Conservation (phyloP, 2,888 invertebrate genomes). For the Eubasilissa splendida region DNA sequence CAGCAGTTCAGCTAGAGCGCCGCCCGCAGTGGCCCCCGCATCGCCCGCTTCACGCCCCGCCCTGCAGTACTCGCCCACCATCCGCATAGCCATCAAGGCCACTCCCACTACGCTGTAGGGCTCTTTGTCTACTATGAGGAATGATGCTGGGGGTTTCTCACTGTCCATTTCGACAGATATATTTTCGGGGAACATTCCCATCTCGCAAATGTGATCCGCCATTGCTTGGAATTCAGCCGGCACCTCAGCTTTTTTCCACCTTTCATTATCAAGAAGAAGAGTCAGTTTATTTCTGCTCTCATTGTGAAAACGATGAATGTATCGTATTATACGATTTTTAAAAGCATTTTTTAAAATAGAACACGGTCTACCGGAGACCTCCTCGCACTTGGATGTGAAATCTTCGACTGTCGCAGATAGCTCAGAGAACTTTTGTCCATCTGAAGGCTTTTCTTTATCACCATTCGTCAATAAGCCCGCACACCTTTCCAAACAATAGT, state of each 20-base stretch:
- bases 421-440: constrained; percentile 82
- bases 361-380: constrained; percentile 82
- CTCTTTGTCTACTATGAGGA: constrained; percentile 78
- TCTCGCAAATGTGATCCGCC: constrained; percentile 79
- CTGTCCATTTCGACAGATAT: constrained; percentile 61
- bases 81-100: constrained; percentile 89
- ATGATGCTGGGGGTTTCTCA: constrained; percentile 71
- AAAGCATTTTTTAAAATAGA: constrained; percentile 87
- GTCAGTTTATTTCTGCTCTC: constrained; percentile 90
- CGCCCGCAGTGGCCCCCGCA: constrained; percentile 72
- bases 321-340: constrained; percentile 91
- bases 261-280: constrained; percentile 88
- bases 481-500: constrained; percentile 93
- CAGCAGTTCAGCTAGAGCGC: constrained; percentile 90
- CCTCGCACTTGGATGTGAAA: constrained; percentile 85
- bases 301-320: constrained; percentile 91
- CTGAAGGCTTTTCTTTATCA: constrained; percentile 79
- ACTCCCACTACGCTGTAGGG: constrained; percentile 86
- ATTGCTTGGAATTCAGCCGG: constrained; percentile 91
- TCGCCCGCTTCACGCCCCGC: constrained; percentile 60
- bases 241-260: constrained; percentile 95
- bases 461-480: constrained; percentile 89
- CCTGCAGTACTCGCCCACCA: constrained; percentile 94
- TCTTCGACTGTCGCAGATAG: constrained; percentile 84
- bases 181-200: constrained; percentile 68